These are phyloP conservation scores for Antitype chi DNA, from an alignment of 2,888 invertebrate species.

Conservation along the genomic window DNA sequence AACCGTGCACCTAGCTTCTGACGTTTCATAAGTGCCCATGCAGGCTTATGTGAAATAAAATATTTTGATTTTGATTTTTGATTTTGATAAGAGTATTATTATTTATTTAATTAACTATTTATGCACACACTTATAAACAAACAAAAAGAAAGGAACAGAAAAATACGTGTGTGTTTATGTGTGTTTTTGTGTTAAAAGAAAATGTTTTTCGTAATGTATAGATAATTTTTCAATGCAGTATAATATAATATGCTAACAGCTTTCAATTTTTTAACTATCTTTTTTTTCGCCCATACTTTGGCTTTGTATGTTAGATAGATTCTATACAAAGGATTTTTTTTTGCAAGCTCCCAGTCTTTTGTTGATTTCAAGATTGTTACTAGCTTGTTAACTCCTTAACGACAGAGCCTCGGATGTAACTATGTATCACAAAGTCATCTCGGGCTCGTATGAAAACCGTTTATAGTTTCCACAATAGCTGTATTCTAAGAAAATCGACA, in stretches of 20 bases:
- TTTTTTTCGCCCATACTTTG: background rate
- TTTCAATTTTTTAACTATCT: background rate
- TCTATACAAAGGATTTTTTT: background rate
- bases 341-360: background rate
- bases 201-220: no score
- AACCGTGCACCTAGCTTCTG: no score
- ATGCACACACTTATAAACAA: no score
- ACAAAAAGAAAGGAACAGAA: no score
- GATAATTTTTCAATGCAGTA: no score
- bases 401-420: background rate
- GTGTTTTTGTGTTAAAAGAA: no score
- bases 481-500: constrained; percentile 37
- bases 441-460: constrained; percentile 5
- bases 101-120: no score
- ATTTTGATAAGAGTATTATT: no score
- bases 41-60: no score
- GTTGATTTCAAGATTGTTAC: background rate
- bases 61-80: no score
- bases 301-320: background rate
- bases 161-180: no score
- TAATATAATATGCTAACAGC: background rate
- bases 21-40: no score
- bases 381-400: background rate
- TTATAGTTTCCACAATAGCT: constrained; percentile 21
- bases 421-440: constrained; percentile 4